Evolutionary conservation across 2,888 invertebrate genomes (phyloP).

Genomic region (Coleophora deauratella): DNA sequence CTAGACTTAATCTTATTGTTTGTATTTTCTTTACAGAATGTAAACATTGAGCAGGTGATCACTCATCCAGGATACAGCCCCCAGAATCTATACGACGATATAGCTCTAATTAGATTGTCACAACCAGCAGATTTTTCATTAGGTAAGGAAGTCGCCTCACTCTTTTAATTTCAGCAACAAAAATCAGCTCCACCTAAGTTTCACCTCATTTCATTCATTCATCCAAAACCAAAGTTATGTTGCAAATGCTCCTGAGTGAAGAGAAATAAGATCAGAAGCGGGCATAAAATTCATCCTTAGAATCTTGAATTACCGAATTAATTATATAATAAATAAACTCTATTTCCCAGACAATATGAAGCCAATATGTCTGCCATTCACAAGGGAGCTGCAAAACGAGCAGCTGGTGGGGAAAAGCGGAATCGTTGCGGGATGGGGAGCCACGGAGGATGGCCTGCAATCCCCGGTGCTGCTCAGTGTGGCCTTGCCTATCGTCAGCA

Average conservation of each 20-base stretch:
- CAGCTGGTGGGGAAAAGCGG: constrained; percentile 29
- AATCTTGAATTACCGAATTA: too few relatives aligned
- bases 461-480: constrained; percentile 50
- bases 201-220: background rate
- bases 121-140: constrained; percentile 47
- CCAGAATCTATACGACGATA: constrained; percentile 52
- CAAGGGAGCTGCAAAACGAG: constrained; percentile 25
- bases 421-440: constrained; percentile 69
- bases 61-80: constrained; percentile 62
- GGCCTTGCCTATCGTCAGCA: constrained; percentile 29
- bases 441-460: constrained; percentile 50
- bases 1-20: too few relatives aligned
- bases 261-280: too few relatives aligned
- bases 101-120: constrained; percentile 67
- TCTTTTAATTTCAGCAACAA: too few relatives aligned
- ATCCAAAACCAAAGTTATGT: too few relatives aligned
- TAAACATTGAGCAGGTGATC: constrained; percentile 44
- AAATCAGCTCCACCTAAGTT: too few relatives aligned
- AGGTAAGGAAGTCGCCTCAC: constrained; percentile 25
- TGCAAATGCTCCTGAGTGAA: too few relatives aligned
- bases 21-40: too few relatives aligned
- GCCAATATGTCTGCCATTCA: constrained; percentile 63
- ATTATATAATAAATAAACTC: background rate
- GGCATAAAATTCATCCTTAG: too few relatives aligned
- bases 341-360: constrained; percentile 38